Percentiles rank a stretch among this genome's conserved stretches.
phyloP scores from a whole-genome alignment of 2,113 vertebrate species.

The Gobius niger region DNA sequence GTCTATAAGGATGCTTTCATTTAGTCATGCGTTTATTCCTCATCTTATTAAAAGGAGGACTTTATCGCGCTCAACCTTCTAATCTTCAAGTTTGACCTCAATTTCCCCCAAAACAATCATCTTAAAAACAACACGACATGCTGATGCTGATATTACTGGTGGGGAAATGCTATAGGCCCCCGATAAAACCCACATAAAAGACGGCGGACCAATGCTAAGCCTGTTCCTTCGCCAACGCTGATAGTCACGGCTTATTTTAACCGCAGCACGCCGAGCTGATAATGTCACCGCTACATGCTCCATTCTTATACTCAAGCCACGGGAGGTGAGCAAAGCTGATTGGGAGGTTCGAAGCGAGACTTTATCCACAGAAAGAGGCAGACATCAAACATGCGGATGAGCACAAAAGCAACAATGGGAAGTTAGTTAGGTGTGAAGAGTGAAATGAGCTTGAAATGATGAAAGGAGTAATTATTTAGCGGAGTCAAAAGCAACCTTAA shows the following conservation, averaged over 20 bases:
- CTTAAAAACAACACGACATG: conserved; percentile 35
- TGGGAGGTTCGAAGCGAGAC: conserved; percentile 21
- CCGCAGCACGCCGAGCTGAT: conserved; percentile 42
- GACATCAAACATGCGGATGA: conserved; percentile 24
- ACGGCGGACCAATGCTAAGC: conserved; percentile 33
- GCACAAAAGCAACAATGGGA: conserved; percentile 6
- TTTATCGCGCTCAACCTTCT: conserved; percentile 43
- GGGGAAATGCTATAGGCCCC: conserved; percentile 10
- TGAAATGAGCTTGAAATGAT: conserved; percentile 27
- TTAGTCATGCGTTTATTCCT: conserved; percentile 21
- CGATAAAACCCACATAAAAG: conserved; percentile 54
- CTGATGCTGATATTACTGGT: conserved; percentile 40
- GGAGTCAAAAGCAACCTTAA: conserved; percentile 18
- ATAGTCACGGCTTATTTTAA: conserved; percentile 66
- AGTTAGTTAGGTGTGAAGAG: conserved; percentile 24
- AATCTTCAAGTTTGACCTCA: conserved; percentile 30
- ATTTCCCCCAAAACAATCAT: conserved; percentile 29
- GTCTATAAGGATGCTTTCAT: conserved; percentile 17
- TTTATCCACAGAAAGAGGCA: conserved; percentile 30
- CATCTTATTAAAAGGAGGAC: conserved; percentile 39
- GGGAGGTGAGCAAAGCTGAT: conserved; percentile 43
- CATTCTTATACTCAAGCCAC: conserved; percentile 11
- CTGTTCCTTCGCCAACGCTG: conserved; percentile 27
- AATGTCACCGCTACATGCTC: conserved; percentile 30
- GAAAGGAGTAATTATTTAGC: conserved; percentile 36